Percentiles rank a stretch among this genome's conserved stretches.
Evolutionary conservation across 2,888 invertebrate species (phyloP).

Genomic region (Gymnosoma rotundatum): DNA sequence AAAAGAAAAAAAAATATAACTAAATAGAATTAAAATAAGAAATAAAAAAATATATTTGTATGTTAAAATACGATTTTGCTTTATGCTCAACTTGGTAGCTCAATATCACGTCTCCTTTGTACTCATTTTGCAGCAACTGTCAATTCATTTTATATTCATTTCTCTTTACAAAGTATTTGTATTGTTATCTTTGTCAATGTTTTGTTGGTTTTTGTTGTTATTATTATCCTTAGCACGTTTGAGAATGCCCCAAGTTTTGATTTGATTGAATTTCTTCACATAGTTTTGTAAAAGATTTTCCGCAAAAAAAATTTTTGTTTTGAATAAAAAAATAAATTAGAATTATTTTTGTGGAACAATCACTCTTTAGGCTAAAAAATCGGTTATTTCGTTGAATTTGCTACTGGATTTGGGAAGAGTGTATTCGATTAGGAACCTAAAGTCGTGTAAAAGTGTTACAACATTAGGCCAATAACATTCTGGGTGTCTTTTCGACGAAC

Average conservation of each 20-base stretch:
- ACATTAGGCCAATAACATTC: too few relatives aligned
- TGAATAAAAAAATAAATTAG: neutral
- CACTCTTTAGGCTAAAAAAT: too few relatives aligned
- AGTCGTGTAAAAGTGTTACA: too few relatives aligned
- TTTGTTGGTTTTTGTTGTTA: constrained; percentile 54
- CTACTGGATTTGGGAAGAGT: too few relatives aligned
- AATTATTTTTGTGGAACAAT: too few relatives aligned
- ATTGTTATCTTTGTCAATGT: constrained; percentile 54
- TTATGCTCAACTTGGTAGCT: constrained; percentile 72
- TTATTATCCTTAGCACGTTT: constrained; percentile 68
- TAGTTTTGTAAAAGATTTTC: constrained; percentile 15
- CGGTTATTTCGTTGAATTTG: too few relatives aligned
- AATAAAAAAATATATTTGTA: constrained; percentile 26
- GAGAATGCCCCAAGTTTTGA: constrained; percentile 57
- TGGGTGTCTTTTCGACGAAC: too few relatives aligned
- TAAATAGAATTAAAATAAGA: constrained; percentile 11
- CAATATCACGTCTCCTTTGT: constrained; percentile 61
- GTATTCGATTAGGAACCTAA: too few relatives aligned
- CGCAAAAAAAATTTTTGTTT: neutral
- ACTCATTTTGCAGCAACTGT: neutral
- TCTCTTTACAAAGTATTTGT: constrained; percentile 27
- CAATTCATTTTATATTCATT: constrained; percentile 27
- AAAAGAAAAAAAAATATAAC: neutral
- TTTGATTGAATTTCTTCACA: constrained; percentile 66
- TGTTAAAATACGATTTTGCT: constrained; percentile 68